Evolutionary conservation across 2,888 invertebrate genomes (phyloP).

Genomic region (Pseudococcus viburni): DNA sequence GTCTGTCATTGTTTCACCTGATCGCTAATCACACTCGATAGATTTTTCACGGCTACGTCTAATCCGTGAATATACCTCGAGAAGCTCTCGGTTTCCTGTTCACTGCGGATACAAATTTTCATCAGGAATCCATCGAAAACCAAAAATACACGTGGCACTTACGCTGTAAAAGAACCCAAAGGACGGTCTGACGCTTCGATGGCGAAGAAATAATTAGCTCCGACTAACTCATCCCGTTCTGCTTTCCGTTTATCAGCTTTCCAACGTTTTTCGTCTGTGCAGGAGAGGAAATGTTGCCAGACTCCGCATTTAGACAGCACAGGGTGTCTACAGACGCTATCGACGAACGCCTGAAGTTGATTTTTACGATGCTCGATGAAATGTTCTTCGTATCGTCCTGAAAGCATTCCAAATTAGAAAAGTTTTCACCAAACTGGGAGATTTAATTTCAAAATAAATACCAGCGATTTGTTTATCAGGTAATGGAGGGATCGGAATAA

Average conservation of each 20-base stretch:
- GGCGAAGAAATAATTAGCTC: conserved; percentile 91
- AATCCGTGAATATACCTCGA: conserved; percentile 85
- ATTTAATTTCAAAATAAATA: conserved; percentile 69
- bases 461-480: conserved; percentile 98
- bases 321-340: conserved; percentile 97
- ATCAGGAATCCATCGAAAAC: too few species aligned
- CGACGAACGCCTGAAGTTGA: conserved; percentile 95
- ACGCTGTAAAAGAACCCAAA: conserved; percentile 74
- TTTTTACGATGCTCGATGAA: conserved; percentile 95
- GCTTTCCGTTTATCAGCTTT: conserved; percentile 96
- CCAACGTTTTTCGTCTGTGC: conserved; percentile 98
- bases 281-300: conserved; percentile 97
- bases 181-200: conserved; percentile 88
- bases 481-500: conserved; percentile 95
- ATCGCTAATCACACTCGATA: conserved; percentile 85
- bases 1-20: conserved; percentile 90
- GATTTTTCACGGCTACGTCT: conserved; percentile 88
- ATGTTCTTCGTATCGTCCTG: conserved; percentile 95
- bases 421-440: neutral
- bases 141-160: conserved; percentile 69
- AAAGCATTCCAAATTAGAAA: conserved; percentile 53
- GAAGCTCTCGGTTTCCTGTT: conserved; percentile 88
- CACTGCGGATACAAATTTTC: conserved; percentile 71
- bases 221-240: conserved; percentile 92
- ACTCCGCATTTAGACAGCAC: conserved; percentile 92